A percentile compares a stretch with the other conserved stretches of the same genome.
These are phyloP conservation scores for Dicycla oo DNA, from an alignment of 2,888 invertebrate species.

Conservation along the genomic window DNA sequence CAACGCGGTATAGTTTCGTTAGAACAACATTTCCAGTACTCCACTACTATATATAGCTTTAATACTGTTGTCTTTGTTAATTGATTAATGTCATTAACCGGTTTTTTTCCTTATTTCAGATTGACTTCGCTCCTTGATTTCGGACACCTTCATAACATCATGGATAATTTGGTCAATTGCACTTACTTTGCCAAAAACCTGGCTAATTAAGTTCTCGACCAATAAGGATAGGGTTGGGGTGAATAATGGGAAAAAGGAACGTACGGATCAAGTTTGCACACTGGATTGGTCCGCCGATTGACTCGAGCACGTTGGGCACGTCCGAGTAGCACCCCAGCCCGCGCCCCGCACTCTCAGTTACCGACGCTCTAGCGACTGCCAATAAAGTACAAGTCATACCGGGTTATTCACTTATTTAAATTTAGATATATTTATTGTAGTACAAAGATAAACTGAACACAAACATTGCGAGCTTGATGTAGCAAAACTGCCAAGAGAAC, in stretches of 20 bases:
- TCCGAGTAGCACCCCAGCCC: constrained; percentile 83
- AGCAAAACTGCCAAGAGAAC: constrained; percentile 75
- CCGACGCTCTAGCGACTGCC: constrained; percentile 89
- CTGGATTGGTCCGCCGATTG: constrained; percentile 88
- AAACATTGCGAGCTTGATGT: constrained; percentile 76
- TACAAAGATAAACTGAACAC: constrained; percentile 82
- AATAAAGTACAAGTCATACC: constrained; percentile 90
- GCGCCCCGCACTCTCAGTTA: constrained; percentile 84
- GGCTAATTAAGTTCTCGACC: constrained; percentile 77
- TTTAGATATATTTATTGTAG: constrained; percentile 87
- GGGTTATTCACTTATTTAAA: constrained; percentile 87
- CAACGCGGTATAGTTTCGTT: constrained; percentile 34
- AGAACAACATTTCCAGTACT: constrained; percentile 15
- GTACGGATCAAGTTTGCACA: constrained; percentile 89
- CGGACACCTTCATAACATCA: constrained; percentile 67
- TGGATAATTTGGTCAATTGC: constrained; percentile 72
- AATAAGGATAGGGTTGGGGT: constrained; percentile 80
- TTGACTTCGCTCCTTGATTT: constrained; percentile 60
- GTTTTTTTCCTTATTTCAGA: constrained; percentile 79
- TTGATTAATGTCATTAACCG: constrained; percentile 36
- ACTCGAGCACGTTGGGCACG: constrained; percentile 78
- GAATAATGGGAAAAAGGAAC: constrained; percentile 90
- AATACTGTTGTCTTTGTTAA: constrained; percentile 8
- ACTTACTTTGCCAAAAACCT: constrained; percentile 69
- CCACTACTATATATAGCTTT: neutral